Evolutionary conservation across 2,113 vertebrate species (phyloP).

Genomic region (Hydrochoerus hydrochaeris): DNA sequence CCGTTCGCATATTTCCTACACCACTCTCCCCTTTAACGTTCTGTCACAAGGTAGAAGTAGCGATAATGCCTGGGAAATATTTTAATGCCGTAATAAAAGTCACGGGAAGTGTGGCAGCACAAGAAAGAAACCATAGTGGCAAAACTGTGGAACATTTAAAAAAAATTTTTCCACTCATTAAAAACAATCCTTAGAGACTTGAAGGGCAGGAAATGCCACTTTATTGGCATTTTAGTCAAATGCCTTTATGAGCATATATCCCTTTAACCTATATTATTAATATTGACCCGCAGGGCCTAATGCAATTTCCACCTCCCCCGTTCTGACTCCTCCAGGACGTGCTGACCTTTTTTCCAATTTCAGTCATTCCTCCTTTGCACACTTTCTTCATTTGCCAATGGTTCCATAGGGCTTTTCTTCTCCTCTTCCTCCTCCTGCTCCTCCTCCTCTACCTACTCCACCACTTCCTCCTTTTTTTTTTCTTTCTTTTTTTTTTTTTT

Average conservation of each 20-base stretch:
- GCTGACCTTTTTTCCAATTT: constrained; percentile 6
- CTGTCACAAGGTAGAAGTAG: constrained; percentile 41
- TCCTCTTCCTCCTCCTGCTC: not conserved
- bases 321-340: not conserved
- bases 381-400: not conserved
- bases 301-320: constrained; percentile 37
- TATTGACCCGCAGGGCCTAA: constrained; percentile 10
- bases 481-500: too few species aligned
- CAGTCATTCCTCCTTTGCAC: not conserved
- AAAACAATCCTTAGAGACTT: constrained; percentile 47
- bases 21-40: constrained; percentile 12
- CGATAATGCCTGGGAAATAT: constrained; percentile 63
- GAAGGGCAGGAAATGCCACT: constrained; percentile 61
- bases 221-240: constrained; percentile 69
- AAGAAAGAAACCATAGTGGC: constrained; percentile 44
- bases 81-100: constrained; percentile 72
- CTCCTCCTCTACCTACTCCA: not conserved
- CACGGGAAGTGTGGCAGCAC: constrained; percentile 31
- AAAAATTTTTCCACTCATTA: constrained; percentile 62
- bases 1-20: not conserved
- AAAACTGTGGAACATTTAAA: constrained; percentile 51
- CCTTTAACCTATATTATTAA: constrained; percentile 61
- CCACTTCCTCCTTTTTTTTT: too few species aligned
- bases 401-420: not conserved
- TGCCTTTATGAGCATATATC: constrained; percentile 52